phyloP scores from a whole-genome alignment of 2,113 vertebrate genomes.

The Ictalurus punctatus region DNA sequence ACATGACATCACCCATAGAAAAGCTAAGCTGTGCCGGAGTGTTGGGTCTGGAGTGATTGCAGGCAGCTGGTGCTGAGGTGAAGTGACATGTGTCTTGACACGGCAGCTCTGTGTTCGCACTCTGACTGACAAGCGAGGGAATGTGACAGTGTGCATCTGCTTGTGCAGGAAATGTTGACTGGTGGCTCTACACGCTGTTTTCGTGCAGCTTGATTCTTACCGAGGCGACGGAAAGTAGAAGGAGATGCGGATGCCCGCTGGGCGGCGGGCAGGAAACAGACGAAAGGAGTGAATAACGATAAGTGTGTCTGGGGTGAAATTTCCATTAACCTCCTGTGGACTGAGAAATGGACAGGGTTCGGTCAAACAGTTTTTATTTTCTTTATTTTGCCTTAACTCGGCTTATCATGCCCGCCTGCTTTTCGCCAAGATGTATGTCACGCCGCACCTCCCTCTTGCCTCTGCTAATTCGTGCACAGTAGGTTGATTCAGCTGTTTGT shows the following conservation, averaged over 20 bases:
- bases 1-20: neutral
- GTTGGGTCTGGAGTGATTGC: conserved; percentile 23
- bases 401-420: conserved; percentile 27
- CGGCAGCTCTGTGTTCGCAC: conserved; percentile 20
- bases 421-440: conserved; percentile 15
- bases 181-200: conserved; percentile 1
- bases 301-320: conserved; percentile 40
- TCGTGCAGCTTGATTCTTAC: conserved; percentile 13
- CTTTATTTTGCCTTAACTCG: conserved; percentile 21
- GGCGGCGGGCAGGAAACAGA: conserved; percentile 6
- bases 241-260: conserved; percentile 7
- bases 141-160: conserved; percentile 22
- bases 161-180: conserved; percentile 20
- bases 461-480: conserved; percentile 25
- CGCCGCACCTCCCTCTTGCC: conserved; percentile 11
- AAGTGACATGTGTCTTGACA: conserved; percentile 40
- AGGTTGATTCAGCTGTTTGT: conserved; percentile 30
- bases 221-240: neutral
- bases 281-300: conserved; percentile 31
- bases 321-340: conserved; percentile 42
- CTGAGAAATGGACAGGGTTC: conserved; percentile 25
- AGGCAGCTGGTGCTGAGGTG: conserved; percentile 42
- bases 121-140: conserved; percentile 29
- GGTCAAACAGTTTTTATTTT: conserved; percentile 10
- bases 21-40: conserved; percentile 11